A percentile compares a stretch with the other conserved stretches of the same genome.
Conservation (phyloP, 2,797 vertebrate genomes). For the Anomalospiza imberbis region DNA sequence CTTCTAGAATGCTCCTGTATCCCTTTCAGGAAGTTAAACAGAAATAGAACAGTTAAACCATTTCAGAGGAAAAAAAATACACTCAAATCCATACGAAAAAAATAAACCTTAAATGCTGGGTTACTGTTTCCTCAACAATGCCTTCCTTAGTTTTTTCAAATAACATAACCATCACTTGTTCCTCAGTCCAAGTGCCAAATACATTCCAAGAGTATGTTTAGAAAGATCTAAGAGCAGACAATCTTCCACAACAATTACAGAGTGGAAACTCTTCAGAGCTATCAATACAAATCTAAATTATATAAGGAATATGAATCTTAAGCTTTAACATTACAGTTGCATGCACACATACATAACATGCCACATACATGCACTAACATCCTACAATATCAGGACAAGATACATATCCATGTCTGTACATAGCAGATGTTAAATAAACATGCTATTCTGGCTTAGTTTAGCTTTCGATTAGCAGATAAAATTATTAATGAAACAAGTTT, state of each 20-base stretch:
- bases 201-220: neutral
- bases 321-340: neutral
- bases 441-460: neutral
- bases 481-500: constrained; percentile 60
- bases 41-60: neutral
- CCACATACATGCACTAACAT: constrained; percentile 19
- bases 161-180: neutral
- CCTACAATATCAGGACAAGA: neutral
- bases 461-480: constrained; percentile 7
- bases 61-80: neutral
- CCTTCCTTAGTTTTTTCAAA: constrained; percentile 14
- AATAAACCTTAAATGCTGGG: neutral
- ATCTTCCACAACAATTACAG: neutral
- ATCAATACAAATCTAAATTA: neutral
- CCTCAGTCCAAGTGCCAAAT: constrained; percentile 10
- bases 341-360: neutral
- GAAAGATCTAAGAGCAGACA: neutral
- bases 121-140: neutral
- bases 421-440: neutral
- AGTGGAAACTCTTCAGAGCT: neutral
- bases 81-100: neutral
- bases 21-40: neutral
- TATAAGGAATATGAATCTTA: neutral
- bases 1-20: constrained; percentile 24
- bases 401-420: neutral